These are phyloP conservation scores for Peromyscus melanophrys DNA, from an alignment of 2,797 vertebrate species.

Conservation along the genomic window DNA sequence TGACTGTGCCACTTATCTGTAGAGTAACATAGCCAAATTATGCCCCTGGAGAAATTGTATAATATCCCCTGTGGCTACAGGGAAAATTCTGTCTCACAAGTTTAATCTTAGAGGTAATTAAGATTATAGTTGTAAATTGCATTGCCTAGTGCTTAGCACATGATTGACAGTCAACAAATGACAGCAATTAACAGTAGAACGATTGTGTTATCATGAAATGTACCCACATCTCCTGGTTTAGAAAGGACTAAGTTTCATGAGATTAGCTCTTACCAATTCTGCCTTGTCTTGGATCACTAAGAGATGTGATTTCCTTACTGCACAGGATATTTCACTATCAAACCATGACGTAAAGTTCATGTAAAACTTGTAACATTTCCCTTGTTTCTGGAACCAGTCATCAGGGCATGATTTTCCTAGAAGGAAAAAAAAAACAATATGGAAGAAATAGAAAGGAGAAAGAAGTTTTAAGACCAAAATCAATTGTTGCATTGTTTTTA, in stretches of 20 bases:
- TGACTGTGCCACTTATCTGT: neutral
- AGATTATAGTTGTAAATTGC: neutral
- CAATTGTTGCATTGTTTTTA: neutral
- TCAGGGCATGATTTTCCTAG: slow-evolving; percentile 30
- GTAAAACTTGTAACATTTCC: slow-evolving; percentile 60
- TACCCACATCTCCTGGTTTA: neutral
- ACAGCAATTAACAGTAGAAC: neutral
- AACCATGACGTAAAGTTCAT: slow-evolving; percentile 50
- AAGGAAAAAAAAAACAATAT: neutral
- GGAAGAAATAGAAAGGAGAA: neutral
- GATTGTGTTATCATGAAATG: neutral
- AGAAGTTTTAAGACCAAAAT: neutral
- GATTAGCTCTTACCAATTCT: slow-evolving; percentile 60
- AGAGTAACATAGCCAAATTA: neutral
- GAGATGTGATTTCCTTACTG: slow-evolving; percentile 53
- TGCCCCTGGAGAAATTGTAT: neutral
- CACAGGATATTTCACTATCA: slow-evolving; percentile 26
- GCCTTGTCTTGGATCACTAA: slow-evolving; percentile 66
- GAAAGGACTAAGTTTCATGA: neutral
- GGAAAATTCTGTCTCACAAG: neutral
- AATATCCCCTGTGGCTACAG: neutral
- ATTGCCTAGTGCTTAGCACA: neutral
- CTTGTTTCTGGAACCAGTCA: slow-evolving; percentile 49
- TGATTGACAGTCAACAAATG: neutral
- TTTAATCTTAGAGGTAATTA: neutral